Conservation (phyloP, 1,140 invertebrate species). For the Leguminivora glycinivorella region DNA sequence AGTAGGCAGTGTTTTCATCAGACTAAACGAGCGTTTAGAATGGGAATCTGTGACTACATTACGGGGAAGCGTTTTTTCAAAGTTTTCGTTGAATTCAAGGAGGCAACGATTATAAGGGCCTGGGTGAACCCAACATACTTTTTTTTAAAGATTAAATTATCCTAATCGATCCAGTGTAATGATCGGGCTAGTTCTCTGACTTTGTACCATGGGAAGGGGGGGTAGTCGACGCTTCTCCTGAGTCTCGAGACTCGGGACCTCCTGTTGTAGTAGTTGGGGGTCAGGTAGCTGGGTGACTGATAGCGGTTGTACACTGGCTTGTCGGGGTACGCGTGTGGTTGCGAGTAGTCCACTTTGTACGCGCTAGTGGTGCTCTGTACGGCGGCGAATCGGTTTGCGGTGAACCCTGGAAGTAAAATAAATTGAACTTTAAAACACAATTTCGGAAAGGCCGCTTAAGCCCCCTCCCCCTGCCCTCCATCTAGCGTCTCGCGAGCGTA, state of each 20-base stretch:
- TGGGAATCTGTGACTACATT: constrained; percentile 37
- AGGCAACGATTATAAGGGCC: constrained; percentile 57
- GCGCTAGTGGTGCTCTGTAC: constrained; percentile 72
- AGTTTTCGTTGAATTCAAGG: constrained; percentile 72
- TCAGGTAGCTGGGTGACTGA: constrained; percentile 65
- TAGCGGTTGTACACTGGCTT: constrained; percentile 69
- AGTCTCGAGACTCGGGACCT: constrained; percentile 76
- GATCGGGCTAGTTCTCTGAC: constrained; percentile 82
- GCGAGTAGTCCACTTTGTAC: constrained; percentile 78
- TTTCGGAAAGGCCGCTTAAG: constrained; percentile 1
- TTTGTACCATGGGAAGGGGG: constrained; percentile 86
- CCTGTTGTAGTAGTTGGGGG: constrained; percentile 69
- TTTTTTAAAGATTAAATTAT: constrained; percentile 46
- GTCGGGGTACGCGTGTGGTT: constrained; percentile 65
- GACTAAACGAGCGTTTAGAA: constrained; percentile 50
- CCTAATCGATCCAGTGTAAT: constrained; percentile 80
- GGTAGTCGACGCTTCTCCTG: constrained; percentile 67
- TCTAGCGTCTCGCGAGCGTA: no score
- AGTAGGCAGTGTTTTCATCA: constrained; percentile 43
- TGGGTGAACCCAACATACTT: constrained; percentile 72
- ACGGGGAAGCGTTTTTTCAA: constrained; percentile 46
- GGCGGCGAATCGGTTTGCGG: constrained; percentile 60
- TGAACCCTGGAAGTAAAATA: constrained; percentile 57
- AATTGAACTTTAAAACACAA: neutral
- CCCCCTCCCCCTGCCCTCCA: no score